Evolutionary conservation across 2,113 vertebrate species (phyloP), one percentile per base, ranked within the genome.

Genomic region (Pelecanus crispus): DNA sequence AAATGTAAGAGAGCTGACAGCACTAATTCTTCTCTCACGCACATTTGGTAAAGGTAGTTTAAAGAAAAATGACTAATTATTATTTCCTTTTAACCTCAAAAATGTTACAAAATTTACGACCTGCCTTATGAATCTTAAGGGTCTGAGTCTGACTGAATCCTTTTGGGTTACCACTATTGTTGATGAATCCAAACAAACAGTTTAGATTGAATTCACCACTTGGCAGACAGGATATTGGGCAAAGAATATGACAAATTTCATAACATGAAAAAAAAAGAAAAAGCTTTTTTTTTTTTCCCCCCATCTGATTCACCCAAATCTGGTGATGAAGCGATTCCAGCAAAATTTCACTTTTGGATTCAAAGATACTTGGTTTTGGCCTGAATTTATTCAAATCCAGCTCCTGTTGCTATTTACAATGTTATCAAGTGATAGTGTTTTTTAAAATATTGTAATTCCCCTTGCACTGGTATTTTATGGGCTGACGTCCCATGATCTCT

Each of bases 401-500:
- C 13, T 91, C 73, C 74, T 80, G 70, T 53, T 95, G 86, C 73
- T 91, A 50, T 92, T 87, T 89, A 82, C 84, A 73, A 36, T 66
- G 58, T 87, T 92, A 96, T 90, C 90, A 70, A 95, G 42, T 59
- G 45, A 70, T 50, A 70, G 66, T 6, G 36, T 29, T 61, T 94
- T 96, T 87, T 85, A 95, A 94, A 97, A 90, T 62, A 90, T 11
- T 80, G 58, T 88, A 66, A 94, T 94, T 97, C 79, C 81, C 66
- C 62, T 92, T 82, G 55, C 89, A 63, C 29, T 77, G 72, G 87
- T 94, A 80, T 95, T 96, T 96, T 90, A 88, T 4, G 24, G 91
- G 84, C 84, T 94, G 62, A 73, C 88, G 81, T 96, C 95, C 85
- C 94, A 93, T 90, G 90, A 90, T 94, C 81, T 78, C 61, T 95